Percentiles rank a stretch among this genome's conserved stretches.
phyloP scores from a whole-genome alignment of 1,140 invertebrate species.

The Tetranychus cinnabarinus region DNA sequence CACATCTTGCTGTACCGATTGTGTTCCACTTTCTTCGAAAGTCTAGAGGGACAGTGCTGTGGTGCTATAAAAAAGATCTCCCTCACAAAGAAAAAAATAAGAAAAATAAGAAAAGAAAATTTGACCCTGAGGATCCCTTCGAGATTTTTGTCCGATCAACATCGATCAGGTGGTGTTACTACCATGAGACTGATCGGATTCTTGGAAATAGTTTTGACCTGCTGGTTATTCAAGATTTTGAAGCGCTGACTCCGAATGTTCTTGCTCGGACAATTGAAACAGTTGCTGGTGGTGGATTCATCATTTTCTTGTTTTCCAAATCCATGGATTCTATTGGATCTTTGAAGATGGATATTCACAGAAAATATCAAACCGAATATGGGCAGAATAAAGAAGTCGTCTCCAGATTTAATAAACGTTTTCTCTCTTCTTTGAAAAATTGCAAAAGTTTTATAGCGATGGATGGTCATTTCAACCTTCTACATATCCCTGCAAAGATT shows the following conservation, averaged over 20 bases:
- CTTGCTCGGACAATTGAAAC: slow-evolving; percentile 93
- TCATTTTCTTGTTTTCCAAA: slow-evolving; percentile 52
- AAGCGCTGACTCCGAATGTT: slow-evolving; percentile 94
- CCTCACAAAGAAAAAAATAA: slow-evolving; percentile 83
- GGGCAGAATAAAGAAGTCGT: slow-evolving; percentile 53
- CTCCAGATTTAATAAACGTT: slow-evolving; percentile 85
- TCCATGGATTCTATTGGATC: slow-evolving; percentile 71
- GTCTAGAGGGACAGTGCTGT: slow-evolving; percentile 65
- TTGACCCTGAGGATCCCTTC: slow-evolving; percentile 89
- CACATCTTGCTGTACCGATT: slow-evolving; percentile 59
- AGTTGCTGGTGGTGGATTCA: slow-evolving; percentile 85
- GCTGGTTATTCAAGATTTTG: slow-evolving; percentile 58
- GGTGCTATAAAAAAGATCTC: slow-evolving; percentile 97
- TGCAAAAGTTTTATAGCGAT: slow-evolving; percentile 62
- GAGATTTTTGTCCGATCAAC: slow-evolving; percentile 89
- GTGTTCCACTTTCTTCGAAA: slow-evolving; percentile 92
- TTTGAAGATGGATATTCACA: slow-evolving; percentile 97
- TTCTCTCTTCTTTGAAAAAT: slow-evolving; percentile 68
- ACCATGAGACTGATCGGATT: slow-evolving; percentile 86
- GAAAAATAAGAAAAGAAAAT: slow-evolving; percentile 61
- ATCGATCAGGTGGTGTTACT: slow-evolving; percentile 90
- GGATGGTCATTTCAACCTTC: slow-evolving; percentile 72
- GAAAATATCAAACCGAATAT: slow-evolving; percentile 76
- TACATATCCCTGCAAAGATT: slow-evolving; percentile 46
- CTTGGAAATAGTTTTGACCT: slow-evolving; percentile 70